Conservation (phyloP, 1,140 invertebrate genomes). For the Oncopodura yosiiana region DNA sequence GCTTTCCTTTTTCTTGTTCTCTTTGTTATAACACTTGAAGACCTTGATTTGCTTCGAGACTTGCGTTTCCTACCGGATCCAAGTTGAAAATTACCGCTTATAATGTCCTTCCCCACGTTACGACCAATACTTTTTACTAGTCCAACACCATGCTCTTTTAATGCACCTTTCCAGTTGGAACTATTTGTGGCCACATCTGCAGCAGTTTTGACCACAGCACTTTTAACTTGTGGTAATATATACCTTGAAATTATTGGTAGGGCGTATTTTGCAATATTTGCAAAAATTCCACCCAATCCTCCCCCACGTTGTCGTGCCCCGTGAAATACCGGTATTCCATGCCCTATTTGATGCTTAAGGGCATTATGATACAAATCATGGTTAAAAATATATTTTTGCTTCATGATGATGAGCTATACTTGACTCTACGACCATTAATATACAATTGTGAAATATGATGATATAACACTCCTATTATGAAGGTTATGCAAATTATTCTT, state of each 20-base stretch:
- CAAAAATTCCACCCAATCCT: constrained; percentile 3
- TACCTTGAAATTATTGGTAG: constrained; percentile 6
- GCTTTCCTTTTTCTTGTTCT: background rate
- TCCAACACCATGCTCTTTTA: background rate
- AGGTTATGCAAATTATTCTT: too few relatives aligned
- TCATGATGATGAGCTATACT: too few relatives aligned
- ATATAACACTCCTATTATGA: too few relatives aligned
- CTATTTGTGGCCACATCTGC: background rate
- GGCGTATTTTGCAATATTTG: constrained; percentile 14
- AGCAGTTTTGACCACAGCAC: constrained; percentile 3
- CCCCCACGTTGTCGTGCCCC: constrained; percentile 11
- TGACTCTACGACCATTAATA: too few relatives aligned
- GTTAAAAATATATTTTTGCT: constrained; percentile 2
- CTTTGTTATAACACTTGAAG: background rate
- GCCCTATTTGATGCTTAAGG: constrained; percentile 1
- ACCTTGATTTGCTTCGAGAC: background rate
- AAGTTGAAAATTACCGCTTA: background rate
- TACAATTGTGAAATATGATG: too few relatives aligned
- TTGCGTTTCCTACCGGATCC: background rate
- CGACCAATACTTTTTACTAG: constrained; percentile 7
- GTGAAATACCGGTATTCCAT: constrained; percentile 3
- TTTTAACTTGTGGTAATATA: constrained; percentile 12
- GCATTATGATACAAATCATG: constrained; percentile 4
- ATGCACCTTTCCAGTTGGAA: background rate
- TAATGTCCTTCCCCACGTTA: background rate